Evolutionary conservation across 2,113 vertebrate genomes (phyloP).

Genomic region (Pimephales promelas): DNA sequence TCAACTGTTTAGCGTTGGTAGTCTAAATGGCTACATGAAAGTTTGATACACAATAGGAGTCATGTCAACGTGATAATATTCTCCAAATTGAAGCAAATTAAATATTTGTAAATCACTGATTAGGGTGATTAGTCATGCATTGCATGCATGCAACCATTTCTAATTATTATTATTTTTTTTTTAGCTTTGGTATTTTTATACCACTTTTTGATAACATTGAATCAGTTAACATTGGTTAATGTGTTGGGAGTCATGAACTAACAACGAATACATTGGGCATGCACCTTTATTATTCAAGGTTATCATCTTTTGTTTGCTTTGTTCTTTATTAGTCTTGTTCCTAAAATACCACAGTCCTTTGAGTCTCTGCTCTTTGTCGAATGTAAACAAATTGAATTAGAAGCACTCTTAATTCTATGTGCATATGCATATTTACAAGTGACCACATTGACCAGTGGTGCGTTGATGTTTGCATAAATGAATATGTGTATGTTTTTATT

Average conservation of each 20-base stretch:
- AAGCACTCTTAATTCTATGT: background rate
- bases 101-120: background rate
- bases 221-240: no score
- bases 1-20: slow-evolving; percentile 58
- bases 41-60: background rate
- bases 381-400: slow-evolving; percentile 66
- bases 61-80: background rate
- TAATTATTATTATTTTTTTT: no score
- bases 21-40: slow-evolving; percentile 57
- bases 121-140: no score
- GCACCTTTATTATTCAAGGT: no score
- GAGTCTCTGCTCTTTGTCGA: slow-evolving; percentile 66
- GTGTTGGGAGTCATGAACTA: no score
- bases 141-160: no score
- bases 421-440: background rate
- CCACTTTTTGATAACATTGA: no score
- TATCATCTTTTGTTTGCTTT: slow-evolving; percentile 42
- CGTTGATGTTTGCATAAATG: slow-evolving; percentile 23
- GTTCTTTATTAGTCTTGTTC: slow-evolving; percentile 60
- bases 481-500: slow-evolving; percentile 31
- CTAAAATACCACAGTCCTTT: slow-evolving; percentile 58
- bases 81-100: slow-evolving; percentile 63
- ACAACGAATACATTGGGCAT: no score
- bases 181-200: no score
- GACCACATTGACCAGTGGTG: background rate